Conservation (phyloP, 2,113 vertebrate genomes). For the Cyanoderma ruficeps region DNA sequence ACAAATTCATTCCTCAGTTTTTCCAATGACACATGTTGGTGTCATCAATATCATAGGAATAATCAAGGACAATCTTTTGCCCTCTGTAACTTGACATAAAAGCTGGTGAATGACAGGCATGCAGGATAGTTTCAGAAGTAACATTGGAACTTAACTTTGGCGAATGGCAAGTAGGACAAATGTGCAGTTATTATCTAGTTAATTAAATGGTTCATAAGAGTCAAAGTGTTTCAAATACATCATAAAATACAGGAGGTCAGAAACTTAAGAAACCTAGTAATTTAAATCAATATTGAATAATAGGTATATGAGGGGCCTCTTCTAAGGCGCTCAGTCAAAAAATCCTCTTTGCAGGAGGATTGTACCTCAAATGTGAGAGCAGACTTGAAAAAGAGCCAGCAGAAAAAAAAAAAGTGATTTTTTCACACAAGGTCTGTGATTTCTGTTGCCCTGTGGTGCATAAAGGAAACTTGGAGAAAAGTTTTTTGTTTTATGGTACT, state of each 20-base stretch:
- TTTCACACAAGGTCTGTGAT: background rate
- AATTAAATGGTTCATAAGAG: slow-evolving; percentile 22
- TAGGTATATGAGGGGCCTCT: background rate
- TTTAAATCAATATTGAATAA: slow-evolving; percentile 39
- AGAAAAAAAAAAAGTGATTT: background rate
- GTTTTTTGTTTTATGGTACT: background rate
- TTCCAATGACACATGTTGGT: fast-evolving
- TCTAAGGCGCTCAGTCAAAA: background rate
- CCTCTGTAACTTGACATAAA: background rate
- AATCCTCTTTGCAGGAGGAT: background rate
- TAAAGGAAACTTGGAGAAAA: background rate
- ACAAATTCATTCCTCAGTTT: background rate
- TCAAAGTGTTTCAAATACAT: slow-evolving; percentile 40
- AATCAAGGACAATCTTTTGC: background rate
- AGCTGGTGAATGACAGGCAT: background rate
- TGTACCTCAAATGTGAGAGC: background rate
- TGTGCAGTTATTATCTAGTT: slow-evolving; percentile 27
- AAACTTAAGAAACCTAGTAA: slow-evolving; percentile 31
- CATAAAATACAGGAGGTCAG: slow-evolving; percentile 28
- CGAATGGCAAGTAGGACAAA: slow-evolving; percentile 32
- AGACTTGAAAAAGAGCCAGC: background rate
- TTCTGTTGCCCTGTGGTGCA: background rate
- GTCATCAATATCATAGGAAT: background rate
- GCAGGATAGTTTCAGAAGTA: background rate
- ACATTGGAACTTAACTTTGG: background rate